A percentile compares a stretch with the other conserved stretches of the same genome.
Evolutionary conservation across 2,113 vertebrate genomes (phyloP).

Genomic region (Sakesphorus luctuosus): DNA sequence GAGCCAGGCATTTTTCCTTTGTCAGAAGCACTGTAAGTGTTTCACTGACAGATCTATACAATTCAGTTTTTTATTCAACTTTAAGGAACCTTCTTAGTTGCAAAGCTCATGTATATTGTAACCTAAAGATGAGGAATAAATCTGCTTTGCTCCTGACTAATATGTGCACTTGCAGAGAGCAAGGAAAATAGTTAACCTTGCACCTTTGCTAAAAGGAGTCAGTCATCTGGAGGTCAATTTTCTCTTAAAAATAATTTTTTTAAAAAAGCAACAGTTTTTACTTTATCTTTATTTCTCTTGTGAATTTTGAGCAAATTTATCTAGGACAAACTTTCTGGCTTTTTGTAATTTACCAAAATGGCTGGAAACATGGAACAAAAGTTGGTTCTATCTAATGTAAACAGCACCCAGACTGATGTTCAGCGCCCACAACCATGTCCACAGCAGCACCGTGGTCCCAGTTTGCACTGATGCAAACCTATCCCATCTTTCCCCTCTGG

Average conservation of each 20-base stretch:
- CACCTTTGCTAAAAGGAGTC: not conserved
- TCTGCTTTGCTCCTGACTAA: not conserved
- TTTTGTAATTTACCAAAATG: not conserved
- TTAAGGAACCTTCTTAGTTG: not conserved
- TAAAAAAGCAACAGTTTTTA: not conserved
- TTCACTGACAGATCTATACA: not conserved
- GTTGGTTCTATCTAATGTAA: not conserved
- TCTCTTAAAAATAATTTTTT: not conserved
- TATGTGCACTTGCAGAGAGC: not conserved
- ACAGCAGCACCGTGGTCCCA: not conserved
- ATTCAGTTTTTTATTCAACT: not conserved
- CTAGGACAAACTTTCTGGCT: not conserved
- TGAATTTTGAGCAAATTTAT: not conserved
- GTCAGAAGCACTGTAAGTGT: not conserved
- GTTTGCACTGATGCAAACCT: not conserved
- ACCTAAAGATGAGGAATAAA: not conserved
- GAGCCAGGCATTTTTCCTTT: not conserved
- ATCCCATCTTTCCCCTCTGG: not conserved
- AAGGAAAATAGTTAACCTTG: not conserved
- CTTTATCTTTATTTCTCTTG: not conserved
- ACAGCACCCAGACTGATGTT: not conserved
- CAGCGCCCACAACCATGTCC: fast-evolving
- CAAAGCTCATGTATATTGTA: not conserved
- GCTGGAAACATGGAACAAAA: not conserved
- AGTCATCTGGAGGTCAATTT: not conserved